Evolutionary conservation across 2,113 vertebrate genomes (phyloP).

Genomic region (Fulmarus glacialis): DNA sequence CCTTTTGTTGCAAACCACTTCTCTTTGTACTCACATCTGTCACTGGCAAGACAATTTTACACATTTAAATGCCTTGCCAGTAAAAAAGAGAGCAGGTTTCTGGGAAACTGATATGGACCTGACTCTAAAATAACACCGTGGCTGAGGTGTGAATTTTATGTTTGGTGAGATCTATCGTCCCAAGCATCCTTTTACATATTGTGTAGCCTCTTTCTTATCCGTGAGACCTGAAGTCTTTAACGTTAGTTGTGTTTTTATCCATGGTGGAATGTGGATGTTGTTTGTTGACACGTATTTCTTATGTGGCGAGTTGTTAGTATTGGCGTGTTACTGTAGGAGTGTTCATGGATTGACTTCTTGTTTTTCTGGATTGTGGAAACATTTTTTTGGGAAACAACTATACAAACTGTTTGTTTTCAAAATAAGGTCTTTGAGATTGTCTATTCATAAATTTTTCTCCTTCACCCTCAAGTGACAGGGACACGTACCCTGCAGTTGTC

Average conservation of each 20-base stretch:
- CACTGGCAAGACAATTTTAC: neutral
- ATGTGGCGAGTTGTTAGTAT: neutral
- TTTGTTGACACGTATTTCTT: neutral
- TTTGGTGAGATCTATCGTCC: neutral
- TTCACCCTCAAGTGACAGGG: neutral
- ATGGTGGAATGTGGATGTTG: neutral
- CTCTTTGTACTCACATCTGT: slow-evolving; percentile 21
- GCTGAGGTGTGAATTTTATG: neutral
- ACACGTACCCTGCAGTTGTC: fast-evolving
- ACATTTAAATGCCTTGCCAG: neutral
- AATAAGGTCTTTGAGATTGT: neutral
- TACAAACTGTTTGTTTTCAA: neutral
- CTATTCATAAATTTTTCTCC: neutral
- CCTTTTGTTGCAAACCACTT: neutral
- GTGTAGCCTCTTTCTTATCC: neutral
- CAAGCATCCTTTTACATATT: neutral
- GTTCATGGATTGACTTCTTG: neutral
- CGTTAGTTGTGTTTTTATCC: neutral
- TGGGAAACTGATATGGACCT: neutral
- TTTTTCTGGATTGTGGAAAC: neutral
- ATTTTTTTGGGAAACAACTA: neutral
- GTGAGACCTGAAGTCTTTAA: neutral
- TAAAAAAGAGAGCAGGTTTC: neutral
- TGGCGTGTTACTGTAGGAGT: neutral
- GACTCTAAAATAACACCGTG: fast-evolving